phyloP scores from a whole-genome alignment of 2,113 vertebrate genomes.

The Oncorhynchus tshawytscha region DNA sequence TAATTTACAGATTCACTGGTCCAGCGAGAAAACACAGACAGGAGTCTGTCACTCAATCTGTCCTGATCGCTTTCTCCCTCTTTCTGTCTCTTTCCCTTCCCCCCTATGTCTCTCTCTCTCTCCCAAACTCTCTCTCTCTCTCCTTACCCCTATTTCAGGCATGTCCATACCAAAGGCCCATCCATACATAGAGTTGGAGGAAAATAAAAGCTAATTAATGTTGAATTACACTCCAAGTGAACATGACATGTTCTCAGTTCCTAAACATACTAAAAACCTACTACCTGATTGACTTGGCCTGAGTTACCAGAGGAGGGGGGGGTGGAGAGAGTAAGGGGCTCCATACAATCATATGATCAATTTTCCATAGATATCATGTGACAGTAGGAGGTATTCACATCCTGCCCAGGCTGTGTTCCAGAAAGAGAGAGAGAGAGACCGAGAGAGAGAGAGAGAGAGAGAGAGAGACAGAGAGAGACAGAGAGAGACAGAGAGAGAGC shows the following conservation, averaged over 20 bases:
- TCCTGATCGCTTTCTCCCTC: constrained; percentile 29
- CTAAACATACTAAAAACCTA: too few species aligned
- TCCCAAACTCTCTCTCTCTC: neutral
- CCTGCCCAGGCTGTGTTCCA: constrained; percentile 28
- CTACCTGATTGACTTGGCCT: too few species aligned
- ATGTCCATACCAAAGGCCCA: neutral
- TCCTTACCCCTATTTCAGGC: neutral
- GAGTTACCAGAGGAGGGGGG: neutral
- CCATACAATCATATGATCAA: constrained; percentile 40
- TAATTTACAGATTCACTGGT: constrained; percentile 64
- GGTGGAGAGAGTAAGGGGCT: constrained; percentile 2
- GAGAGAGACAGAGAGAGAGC: neutral
- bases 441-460: neutral
- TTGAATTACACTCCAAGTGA: neutral
- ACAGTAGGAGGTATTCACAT: constrained; percentile 42
- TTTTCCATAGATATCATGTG: constrained; percentile 54
- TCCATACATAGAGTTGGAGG: neutral
- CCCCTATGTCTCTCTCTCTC: neutral
- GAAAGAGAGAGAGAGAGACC: constrained; percentile 30
- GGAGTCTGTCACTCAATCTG: constrained; percentile 44
- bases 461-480: too few species aligned
- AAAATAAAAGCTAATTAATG: neutral
- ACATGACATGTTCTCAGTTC: too few species aligned
- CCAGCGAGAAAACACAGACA: constrained; percentile 71
- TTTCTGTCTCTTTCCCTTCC: constrained; percentile 4